Evolutionary conservation across 2,888 invertebrate species (phyloP).

Genomic region (Onthophagus sagittarius): DNA sequence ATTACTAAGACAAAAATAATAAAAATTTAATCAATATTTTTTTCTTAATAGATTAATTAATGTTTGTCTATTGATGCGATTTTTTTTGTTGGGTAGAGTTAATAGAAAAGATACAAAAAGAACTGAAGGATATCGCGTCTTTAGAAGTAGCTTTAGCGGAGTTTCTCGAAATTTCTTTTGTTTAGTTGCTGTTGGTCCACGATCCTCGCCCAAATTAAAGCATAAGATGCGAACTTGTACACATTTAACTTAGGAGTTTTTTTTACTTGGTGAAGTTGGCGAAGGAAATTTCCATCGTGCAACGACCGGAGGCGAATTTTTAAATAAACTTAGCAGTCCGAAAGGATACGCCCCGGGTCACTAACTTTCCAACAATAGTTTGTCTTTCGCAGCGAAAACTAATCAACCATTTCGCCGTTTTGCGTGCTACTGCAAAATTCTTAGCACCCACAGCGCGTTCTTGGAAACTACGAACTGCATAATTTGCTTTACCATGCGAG

Average conservation of each 20-base stretch:
- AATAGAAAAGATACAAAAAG: neutral
- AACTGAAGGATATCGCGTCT: neutral
- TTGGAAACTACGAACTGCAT: neutral
- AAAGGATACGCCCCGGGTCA: neutral
- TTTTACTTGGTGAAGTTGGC: neutral
- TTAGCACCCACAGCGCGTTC: neutral
- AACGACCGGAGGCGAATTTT: neutral
- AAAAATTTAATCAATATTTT: too few relatives aligned
- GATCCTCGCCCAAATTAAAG: neutral
- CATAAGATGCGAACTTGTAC: neutral
- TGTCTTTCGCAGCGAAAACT: neutral
- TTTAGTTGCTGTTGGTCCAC: neutral
- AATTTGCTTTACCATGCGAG: neutral
- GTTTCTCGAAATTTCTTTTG: neutral
- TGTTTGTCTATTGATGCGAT: neutral
- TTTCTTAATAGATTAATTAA: too few relatives aligned
- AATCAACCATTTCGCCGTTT: neutral
- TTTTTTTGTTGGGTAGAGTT: neutral
- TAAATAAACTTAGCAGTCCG: neutral
- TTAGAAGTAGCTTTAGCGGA: neutral
- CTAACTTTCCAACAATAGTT: neutral
- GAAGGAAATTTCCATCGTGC: neutral
- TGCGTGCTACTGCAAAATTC: neutral
- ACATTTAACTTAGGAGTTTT: neutral
- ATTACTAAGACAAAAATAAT: too few relatives aligned